phyloP scores from a whole-genome alignment of 2,797 vertebrate species.

The Pelochelys cantorii region DNA sequence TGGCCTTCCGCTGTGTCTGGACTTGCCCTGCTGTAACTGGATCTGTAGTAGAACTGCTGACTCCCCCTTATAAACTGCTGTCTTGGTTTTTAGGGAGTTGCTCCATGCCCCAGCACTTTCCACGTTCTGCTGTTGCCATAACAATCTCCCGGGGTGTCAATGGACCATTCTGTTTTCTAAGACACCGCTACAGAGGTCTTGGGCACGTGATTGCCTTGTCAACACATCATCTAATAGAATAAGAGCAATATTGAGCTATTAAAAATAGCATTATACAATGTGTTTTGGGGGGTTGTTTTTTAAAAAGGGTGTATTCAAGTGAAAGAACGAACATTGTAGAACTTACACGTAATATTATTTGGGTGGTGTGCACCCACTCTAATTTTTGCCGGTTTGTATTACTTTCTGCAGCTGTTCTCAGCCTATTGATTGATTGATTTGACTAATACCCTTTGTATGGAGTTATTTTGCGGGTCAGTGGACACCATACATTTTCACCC shows the following conservation, averaged over 20 bases:
- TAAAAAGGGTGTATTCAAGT: not conserved
- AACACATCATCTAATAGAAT: not conserved
- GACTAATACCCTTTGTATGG: not conserved
- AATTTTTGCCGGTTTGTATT: not conserved
- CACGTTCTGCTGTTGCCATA: not conserved
- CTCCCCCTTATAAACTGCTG: not conserved
- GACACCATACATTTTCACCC: not conserved
- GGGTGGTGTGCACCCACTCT: not conserved
- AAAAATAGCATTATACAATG: conserved; percentile 22
- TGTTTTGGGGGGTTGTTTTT: not conserved
- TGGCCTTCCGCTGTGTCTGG: not conserved
- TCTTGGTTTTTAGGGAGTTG: not conserved
- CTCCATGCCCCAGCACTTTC: fast-evolving
- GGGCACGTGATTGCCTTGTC: conserved; percentile 37
- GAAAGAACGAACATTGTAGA: not conserved
- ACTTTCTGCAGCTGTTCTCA: not conserved
- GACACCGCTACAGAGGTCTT: not conserved
- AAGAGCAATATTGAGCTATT: conserved; percentile 6
- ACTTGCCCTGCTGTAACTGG: not conserved
- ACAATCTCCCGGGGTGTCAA: conserved; percentile 18
- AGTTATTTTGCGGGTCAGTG: fast-evolving
- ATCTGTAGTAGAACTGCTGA: not conserved
- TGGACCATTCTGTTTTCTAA: not conserved
- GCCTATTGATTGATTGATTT: fast-evolving
- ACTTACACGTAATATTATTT: not conserved